A percentile compares a stretch with the other conserved stretches of the same genome.
Evolutionary conservation across 2,888 invertebrate species (phyloP).

Genomic region (Dynastes grantii): DNA sequence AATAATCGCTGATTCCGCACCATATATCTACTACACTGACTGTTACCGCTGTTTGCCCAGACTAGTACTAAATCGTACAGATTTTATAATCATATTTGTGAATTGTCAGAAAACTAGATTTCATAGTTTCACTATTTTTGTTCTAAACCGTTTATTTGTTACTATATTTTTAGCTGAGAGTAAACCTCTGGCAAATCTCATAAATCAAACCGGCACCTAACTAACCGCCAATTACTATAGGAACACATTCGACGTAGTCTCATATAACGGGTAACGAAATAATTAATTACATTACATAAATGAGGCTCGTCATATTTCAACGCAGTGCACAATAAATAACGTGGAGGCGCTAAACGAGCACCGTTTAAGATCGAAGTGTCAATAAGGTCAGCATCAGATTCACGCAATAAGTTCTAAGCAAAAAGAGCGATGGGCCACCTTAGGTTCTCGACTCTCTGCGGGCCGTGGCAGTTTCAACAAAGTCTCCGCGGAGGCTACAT

Average conservation of each 20-base stretch:
- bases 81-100: too few species aligned
- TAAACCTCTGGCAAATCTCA: too few species aligned
- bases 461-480: not conserved
- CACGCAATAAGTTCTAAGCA: not conserved
- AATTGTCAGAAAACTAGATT: too few species aligned
- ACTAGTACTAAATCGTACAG: too few species aligned
- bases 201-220: too few species aligned
- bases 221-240: too few species aligned
- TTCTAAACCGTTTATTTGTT: too few species aligned
- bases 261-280: not conserved
- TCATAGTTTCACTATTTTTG: too few species aligned
- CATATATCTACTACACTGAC: too few species aligned
- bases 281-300: constrained; percentile 4
- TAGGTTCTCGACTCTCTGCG: constrained; percentile 6
- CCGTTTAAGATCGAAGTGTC: constrained; percentile 8
- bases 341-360: constrained; percentile 10
- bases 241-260: not conserved
- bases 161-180: not conserved
- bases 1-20: too few species aligned
- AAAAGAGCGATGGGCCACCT: constrained; percentile 12
- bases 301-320: constrained; percentile 2
- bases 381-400: constrained; percentile 1
- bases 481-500: not conserved
- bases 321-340: constrained; percentile 2
- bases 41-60: too few species aligned